Evolutionary conservation across 2,113 vertebrate genomes (phyloP).

Genomic region (Pandion haliaetus): DNA sequence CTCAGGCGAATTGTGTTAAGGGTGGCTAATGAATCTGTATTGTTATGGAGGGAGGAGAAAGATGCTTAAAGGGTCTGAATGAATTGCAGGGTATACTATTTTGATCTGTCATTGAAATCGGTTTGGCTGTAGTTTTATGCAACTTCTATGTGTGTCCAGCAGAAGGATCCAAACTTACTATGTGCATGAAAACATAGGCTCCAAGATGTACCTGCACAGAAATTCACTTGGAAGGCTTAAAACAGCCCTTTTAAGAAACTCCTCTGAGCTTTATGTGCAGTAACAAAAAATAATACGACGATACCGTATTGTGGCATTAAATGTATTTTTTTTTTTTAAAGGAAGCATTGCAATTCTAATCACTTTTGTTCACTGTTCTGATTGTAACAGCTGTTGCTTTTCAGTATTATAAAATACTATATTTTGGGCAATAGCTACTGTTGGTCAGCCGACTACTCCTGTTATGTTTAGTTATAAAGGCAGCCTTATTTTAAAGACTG

Average conservation of each 20-base stretch:
- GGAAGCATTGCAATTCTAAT: background rate
- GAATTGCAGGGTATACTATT: background rate
- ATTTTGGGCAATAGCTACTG: slow-evolving; percentile 11
- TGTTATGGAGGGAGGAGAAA: background rate
- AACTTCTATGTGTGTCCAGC: background rate
- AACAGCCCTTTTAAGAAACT: background rate
- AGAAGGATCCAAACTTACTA: background rate
- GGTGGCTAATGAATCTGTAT: background rate
- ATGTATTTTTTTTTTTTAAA: background rate
- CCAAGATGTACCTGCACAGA: fast-evolving
- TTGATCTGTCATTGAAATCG: background rate
- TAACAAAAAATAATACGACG: background rate
- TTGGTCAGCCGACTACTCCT: background rate
- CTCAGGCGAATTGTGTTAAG: background rate
- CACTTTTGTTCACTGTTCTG: background rate
- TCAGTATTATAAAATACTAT: background rate
- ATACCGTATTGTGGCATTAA: background rate
- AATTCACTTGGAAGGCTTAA: background rate
- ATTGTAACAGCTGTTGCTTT: slow-evolving; percentile 33
- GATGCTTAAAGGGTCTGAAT: background rate
- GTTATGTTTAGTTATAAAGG: background rate
- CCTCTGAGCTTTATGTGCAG: background rate
- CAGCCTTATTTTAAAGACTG: background rate
- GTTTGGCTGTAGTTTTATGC: background rate
- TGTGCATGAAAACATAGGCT: background rate